phyloP scores from a whole-genome alignment of 2,888 invertebrate species.

The Amiota mariae region DNA sequence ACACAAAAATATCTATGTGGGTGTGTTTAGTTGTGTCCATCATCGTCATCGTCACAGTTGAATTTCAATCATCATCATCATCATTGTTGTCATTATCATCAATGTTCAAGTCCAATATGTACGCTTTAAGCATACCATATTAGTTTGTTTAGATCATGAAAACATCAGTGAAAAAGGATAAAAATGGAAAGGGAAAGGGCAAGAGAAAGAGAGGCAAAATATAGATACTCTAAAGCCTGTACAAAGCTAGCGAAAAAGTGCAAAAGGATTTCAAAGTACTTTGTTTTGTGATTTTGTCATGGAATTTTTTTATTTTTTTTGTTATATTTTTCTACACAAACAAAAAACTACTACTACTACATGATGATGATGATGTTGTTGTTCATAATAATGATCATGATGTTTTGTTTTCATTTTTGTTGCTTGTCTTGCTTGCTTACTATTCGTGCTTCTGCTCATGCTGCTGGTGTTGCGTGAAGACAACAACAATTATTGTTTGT shows the following conservation, averaged over 20 bases:
- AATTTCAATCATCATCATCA: too few species aligned
- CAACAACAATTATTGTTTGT: conserved; percentile 60
- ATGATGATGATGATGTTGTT: too few species aligned
- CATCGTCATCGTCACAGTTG: too few species aligned
- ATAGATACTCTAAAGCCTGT: neutral
- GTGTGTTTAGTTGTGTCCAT: too few species aligned
- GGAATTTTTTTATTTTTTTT: neutral
- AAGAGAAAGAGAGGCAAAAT: too few species aligned
- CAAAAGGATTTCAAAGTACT: conserved; percentile 54
- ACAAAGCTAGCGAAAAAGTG: conserved; percentile 9
- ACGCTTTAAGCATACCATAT: conserved; percentile 68
- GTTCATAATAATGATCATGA: neutral
- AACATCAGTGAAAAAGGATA: too few species aligned
- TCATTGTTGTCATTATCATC: conserved; percentile 41
- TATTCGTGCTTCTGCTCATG: conserved; percentile 45
- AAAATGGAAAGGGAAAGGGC: too few species aligned
- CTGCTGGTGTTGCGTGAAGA: conserved; percentile 60
- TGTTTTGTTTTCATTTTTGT: conserved; percentile 27
- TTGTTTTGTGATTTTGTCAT: conserved; percentile 4
- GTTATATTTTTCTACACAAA: neutral
- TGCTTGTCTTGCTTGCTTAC: conserved; percentile 8
- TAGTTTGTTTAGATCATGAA: conserved; percentile 48
- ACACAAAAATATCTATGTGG: conserved; percentile 37
- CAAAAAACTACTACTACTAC: neutral
- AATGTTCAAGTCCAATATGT: conserved; percentile 65